Percentiles rank a stretch among this genome's conserved stretches.
Evolutionary conservation across 2,888 invertebrate genomes (phyloP).

Genomic region (Lochmaea crataegi): DNA sequence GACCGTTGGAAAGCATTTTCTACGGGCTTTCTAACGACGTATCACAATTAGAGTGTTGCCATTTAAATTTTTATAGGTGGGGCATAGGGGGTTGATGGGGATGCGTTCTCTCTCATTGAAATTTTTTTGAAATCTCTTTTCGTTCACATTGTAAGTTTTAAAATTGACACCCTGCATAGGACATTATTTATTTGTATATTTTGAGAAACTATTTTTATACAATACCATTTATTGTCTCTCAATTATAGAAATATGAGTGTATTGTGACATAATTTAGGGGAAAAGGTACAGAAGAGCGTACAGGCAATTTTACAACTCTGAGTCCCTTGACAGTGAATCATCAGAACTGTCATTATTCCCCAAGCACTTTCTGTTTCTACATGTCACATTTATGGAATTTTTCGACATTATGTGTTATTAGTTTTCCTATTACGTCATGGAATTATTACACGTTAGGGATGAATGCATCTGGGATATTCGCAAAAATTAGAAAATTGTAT

Average conservation of each 20-base stretch:
- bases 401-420: conserved; percentile 47
- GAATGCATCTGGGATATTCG: not conserved
- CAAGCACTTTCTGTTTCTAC: conserved; percentile 31
- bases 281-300: conserved; percentile 34
- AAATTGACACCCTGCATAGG: too few species aligned
- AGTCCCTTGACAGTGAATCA: conserved; percentile 47
- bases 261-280: conserved; percentile 43
- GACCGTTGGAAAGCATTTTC: too few species aligned
- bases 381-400: conserved; percentile 52
- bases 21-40: too few species aligned
- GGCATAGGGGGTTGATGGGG: too few species aligned
- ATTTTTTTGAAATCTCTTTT: too few species aligned
- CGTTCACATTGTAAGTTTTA: too few species aligned
- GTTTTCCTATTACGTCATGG: conserved; percentile 43
- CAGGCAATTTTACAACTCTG: conserved; percentile 40
- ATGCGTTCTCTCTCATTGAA: too few species aligned
- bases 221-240: conserved; percentile 22
- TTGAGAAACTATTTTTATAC: not conserved
- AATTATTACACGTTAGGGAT: conserved; percentile 23
- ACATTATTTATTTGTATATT: too few species aligned
- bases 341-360: conserved; percentile 42
- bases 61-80: too few species aligned
- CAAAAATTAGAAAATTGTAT: conserved; percentile 1
- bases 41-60: too few species aligned
- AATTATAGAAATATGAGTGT: conserved; percentile 42